Evolutionary conservation across 2,888 invertebrate genomes (phyloP), one percentile per base, ranked within the genome.

Genomic region (Volucella inflata): DNA sequence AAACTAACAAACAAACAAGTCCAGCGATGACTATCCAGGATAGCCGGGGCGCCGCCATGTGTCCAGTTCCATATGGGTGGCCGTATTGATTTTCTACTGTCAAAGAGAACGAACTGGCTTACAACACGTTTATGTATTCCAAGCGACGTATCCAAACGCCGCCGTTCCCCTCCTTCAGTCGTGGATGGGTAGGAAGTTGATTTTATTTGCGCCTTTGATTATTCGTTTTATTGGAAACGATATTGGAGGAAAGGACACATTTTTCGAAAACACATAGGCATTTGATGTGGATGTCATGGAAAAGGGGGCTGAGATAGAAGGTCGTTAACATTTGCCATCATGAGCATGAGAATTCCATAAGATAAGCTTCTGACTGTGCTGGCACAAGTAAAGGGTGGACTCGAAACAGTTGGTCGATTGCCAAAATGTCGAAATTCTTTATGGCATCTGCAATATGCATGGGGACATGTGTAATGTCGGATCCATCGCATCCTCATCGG

Each of bases 401-500:
- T 30, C 30, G 38, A 16, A 59, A 53, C 16, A 60, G 40, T 79
- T 84, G 84, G 79, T 67, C 60, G 67, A 42, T 67, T 79, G 84
- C 84, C 84, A 84, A 80, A 76, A 77, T 71, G 46, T n/a, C 44
- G 16, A 65, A 75, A 79, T 79, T 84, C 79, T 75, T 84, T 84
- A 84, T 84, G 84, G 80, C 84, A 84, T 84, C 84, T 84, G 84
- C 84, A 84, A 67, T 84, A 67, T 84, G 75, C 75, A 84, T 67
- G 50, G 30, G 6, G 8, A 48, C 51, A 42, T 64, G 70, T 55
- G 38, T 70, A 57, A 65, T 50, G 53, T 21, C 14, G 50, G 42
- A n/a, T 17, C 8, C 42, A 17, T 30, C 12, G 2, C 8, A 10
- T 17, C 38, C 1, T 12, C 44, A 30, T 30, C 6, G 44, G 12